phyloP scores from a whole-genome alignment of 2,797 vertebrate genomes.

The Crypturellus tataupa region DNA sequence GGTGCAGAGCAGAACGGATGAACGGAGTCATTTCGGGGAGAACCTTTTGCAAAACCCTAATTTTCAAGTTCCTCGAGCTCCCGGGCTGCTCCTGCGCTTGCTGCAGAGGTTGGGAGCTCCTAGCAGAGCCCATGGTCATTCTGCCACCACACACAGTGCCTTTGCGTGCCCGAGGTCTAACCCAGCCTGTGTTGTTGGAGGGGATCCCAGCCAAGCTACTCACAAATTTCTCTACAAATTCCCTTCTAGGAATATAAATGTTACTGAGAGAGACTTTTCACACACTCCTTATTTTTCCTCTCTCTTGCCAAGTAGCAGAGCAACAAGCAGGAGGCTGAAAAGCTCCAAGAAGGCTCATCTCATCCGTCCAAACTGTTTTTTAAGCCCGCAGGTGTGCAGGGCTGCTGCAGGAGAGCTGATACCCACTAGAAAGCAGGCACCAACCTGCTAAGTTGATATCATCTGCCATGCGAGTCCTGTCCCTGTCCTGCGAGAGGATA shows the following conservation, averaged over 20 bases:
- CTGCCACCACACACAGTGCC: not conserved
- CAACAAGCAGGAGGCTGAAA: not conserved
- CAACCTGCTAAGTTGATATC: too few species aligned
- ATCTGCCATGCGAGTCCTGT: not conserved
- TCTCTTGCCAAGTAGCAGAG: not conserved
- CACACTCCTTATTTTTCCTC: not conserved
- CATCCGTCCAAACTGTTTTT: not conserved
- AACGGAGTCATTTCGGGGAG: not conserved
- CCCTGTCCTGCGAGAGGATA: not conserved
- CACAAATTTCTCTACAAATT: not conserved
- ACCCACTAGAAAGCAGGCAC: not conserved
- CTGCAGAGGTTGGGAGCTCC: not conserved
- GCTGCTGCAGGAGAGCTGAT: not conserved
- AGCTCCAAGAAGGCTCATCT: not conserved
- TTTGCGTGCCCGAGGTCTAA: not conserved
- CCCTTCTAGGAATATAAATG: not conserved
- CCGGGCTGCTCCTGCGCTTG: not conserved
- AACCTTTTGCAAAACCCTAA: not conserved
- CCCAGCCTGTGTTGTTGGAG: not conserved
- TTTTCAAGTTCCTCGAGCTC: conserved; percentile 56
- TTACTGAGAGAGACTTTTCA: not conserved
- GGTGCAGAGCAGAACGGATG: not conserved
- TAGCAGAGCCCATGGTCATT: not conserved
- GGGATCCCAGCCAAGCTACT: not conserved
- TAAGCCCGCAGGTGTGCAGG: not conserved